A percentile compares a stretch with the other conserved stretches of the same genome.
Evolutionary conservation across 2,888 invertebrate species (phyloP).

Genomic region (Congeria kusceri): DNA sequence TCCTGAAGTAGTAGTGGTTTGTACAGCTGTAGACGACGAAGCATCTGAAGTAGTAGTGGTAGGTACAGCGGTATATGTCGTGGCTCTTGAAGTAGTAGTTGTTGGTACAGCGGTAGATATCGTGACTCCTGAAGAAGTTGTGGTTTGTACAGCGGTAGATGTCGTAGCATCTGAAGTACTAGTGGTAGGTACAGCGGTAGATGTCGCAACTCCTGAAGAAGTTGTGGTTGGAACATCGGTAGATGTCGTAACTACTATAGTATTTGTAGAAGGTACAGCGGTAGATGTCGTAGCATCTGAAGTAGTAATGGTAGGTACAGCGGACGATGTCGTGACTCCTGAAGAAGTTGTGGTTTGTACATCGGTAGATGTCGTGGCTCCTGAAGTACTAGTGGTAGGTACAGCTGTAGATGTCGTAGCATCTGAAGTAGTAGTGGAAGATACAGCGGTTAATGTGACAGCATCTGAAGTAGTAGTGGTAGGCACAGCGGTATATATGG

Average conservation of each 20-base stretch:
- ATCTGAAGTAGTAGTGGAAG: conserved; percentile 1
- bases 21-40: no score
- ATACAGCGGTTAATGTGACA: not conserved
- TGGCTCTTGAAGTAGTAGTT: not conserved
- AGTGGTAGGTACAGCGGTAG: not conserved
- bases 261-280: not conserved
- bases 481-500: not conserved
- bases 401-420: not conserved
- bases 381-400: conserved; percentile 12
- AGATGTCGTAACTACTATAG: no score
- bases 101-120: not conserved
- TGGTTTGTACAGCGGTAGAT: not conserved
- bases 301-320: no score
- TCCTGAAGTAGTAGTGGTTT: not conserved
- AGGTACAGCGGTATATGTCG: not conserved
- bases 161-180: no score
- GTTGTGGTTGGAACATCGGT: not conserved
- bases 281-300: no score
- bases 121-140: conserved; percentile 4
- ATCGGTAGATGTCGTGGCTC: conserved; percentile 5
- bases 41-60: not conserved
- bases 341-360: not conserved
- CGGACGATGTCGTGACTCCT: not conserved
- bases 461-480: not conserved
- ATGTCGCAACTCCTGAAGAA: not conserved